These are phyloP conservation scores for Melieria picta DNA, from an alignment of 2,888 invertebrate genomes.

Conservation along the genomic window DNA sequence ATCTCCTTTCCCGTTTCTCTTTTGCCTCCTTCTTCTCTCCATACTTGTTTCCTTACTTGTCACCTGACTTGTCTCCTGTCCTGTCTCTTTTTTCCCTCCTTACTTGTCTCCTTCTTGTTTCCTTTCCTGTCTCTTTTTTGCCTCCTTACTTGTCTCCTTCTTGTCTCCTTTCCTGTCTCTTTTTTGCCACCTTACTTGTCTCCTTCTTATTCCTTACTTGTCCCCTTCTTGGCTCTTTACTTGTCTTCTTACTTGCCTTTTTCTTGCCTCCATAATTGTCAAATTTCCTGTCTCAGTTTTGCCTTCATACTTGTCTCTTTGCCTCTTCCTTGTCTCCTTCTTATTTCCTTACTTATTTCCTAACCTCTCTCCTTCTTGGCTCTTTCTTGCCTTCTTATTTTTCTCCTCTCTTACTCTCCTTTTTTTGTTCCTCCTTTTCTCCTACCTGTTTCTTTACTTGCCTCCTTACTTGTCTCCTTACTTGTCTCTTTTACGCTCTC, in stretches of 20 bases:
- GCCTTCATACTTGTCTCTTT: too few species aligned
- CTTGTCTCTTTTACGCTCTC: neutral
- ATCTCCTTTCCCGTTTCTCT: neutral
- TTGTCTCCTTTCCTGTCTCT: neutral
- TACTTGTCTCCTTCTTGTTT: neutral
- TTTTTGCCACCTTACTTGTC: neutral
- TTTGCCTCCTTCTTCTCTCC: neutral
- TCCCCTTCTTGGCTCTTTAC: too few species aligned
- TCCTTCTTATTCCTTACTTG: neutral
- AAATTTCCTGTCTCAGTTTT: too few species aligned
- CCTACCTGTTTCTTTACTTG: too few species aligned
- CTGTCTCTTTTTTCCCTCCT: constrained; percentile 8
- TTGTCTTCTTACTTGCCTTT: too few species aligned
- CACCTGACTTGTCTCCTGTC: neutral
- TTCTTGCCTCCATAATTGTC: too few species aligned
- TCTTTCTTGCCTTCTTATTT: neutral
- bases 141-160: constrained; percentile 6
- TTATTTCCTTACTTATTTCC: too few species aligned
- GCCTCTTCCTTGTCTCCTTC: too few species aligned
- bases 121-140: too few species aligned
- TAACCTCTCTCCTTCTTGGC: too few species aligned
- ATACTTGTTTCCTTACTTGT: constrained; percentile 8
- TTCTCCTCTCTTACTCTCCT: neutral
- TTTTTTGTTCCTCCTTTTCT: neutral
- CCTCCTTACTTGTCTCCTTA: neutral